Base-by-base conservation (phyloP, 2,113 vertebrate genomes). In the Carollia perspicillata region DNA sequence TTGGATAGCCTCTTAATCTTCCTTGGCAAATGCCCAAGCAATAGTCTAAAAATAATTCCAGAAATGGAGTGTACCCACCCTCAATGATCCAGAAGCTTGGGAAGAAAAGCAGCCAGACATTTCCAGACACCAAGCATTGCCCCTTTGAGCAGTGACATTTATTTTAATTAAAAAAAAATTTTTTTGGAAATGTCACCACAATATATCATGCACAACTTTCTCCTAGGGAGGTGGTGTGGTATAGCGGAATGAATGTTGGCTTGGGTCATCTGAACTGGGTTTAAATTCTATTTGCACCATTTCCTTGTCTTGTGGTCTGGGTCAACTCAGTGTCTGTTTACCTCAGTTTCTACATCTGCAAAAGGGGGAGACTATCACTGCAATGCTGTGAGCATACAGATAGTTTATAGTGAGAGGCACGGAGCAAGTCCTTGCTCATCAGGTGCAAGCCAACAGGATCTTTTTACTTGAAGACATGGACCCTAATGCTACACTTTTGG, bases 141-240 rank as follows among this genome's bases (percentile, higher is more conserved):
- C 93, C 91, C 95, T 92, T 53, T 84, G 88, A 95, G 93, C 88
- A 68, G 93, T 97, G 97, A 97, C 95, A 97, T 97, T 97, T 69
- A 66, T 71, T 95, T 96, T 80, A 79, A 23, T 37, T 71, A 20
- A 22, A 22, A 22, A 55, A 53, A 53, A 51, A 49, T n/a, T n/a
- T 18, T 42, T 35, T 74, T 88, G 80, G 55, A 96, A 97, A 96
- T 96, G 93, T 86, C 97, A 96, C 80, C 77, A 95, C 78, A 90
- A 79, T 94, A 94, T 16, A 75, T 89, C 65, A 92, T 2, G 8
- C 51, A 66, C 35, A 69, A 79, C 49, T 94, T 71, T 81, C 74
- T 95, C 35, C 35, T n/a, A 53, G 37, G 80, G 69, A 93, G 30
- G 8, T 75, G 47, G 68, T 1, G 11, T 44, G 23, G 37, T 51